Conservation (phyloP, 2,888 invertebrate genomes). For the Polietes domitor region DNA sequence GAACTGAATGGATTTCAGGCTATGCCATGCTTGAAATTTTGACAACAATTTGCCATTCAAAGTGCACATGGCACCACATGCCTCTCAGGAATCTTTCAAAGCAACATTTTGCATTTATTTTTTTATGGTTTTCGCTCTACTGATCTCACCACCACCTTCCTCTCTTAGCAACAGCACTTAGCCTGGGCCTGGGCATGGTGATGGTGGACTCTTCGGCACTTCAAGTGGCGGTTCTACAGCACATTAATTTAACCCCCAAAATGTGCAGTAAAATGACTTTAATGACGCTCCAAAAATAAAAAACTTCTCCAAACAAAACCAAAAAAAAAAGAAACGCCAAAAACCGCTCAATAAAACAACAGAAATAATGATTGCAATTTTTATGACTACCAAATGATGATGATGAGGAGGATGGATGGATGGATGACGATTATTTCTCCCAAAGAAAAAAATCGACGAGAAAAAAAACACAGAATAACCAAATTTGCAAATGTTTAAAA, state of each 20-base stretch:
- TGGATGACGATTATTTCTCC: slow-evolving; percentile 1
- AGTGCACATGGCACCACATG: too few relatives aligned
- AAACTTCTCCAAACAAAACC: slow-evolving; percentile 3
- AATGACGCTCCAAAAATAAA: slow-evolving; percentile 56
- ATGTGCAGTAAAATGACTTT: slow-evolving; percentile 61
- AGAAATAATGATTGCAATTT: slow-evolving; percentile 64
- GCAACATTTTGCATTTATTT: too few relatives aligned
- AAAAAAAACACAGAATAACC: background rate
- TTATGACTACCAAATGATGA: slow-evolving; percentile 64
- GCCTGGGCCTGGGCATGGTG: background rate
- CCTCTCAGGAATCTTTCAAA: too few relatives aligned
- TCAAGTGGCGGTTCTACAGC: slow-evolving; percentile 36
- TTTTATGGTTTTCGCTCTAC: background rate
- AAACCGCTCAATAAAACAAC: slow-evolving; percentile 47
- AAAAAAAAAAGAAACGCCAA: slow-evolving; percentile 14
- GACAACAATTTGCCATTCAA: too few relatives aligned
- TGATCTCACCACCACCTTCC: background rate
- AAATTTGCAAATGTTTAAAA: slow-evolving; percentile 31
- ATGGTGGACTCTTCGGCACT: background rate
- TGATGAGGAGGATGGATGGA: slow-evolving; percentile 41
- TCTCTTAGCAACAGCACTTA: background rate
- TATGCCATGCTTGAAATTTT: too few relatives aligned
- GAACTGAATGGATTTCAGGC: too few relatives aligned
- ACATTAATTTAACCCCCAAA: slow-evolving; percentile 64
- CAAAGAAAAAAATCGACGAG: background rate